These are phyloP conservation scores for Asobara japonica DNA, from an alignment of 1,140 invertebrate genomes.

Conservation along the genomic window DNA sequence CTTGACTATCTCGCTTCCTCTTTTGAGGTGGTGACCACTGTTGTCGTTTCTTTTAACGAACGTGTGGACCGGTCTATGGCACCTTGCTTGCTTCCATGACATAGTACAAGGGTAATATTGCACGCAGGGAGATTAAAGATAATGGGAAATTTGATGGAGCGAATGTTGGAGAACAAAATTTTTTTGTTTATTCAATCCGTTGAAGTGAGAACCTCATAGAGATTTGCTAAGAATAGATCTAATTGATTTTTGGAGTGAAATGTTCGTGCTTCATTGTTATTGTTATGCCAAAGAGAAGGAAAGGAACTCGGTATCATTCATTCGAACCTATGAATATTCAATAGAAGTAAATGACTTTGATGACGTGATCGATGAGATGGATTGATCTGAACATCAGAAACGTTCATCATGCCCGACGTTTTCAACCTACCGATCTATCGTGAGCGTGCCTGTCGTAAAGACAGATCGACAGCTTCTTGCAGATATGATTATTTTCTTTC, in stretches of 20 bases:
- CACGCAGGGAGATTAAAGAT: neutral
- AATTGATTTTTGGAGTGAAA: neutral
- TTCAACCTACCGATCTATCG: too few relatives aligned
- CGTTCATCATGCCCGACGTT: too few relatives aligned
- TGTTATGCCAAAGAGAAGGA: too few relatives aligned
- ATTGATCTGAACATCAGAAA: too few relatives aligned
- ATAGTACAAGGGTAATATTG: neutral
- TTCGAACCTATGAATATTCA: too few relatives aligned
- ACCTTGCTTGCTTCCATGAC: neutral
- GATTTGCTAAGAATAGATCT: neutral
- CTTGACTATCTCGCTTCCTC: neutral
- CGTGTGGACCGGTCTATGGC: neutral
- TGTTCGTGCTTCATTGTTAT: too few relatives aligned
- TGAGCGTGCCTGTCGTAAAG: too few relatives aligned
- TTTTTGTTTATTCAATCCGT: neutral
- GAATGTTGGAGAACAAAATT: neutral
- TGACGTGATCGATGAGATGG: too few relatives aligned
- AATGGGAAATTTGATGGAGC: neutral
- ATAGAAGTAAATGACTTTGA: too few relatives aligned
- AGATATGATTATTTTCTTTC: too few relatives aligned
- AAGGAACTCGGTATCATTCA: too few relatives aligned
- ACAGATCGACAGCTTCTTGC: too few relatives aligned
- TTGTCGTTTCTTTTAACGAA: slow-evolving; percentile 4
- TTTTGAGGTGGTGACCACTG: neutral
- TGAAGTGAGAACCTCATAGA: neutral